Conservation (phyloP, 2,113 vertebrate genomes). For the Malurus melanocephalus region DNA sequence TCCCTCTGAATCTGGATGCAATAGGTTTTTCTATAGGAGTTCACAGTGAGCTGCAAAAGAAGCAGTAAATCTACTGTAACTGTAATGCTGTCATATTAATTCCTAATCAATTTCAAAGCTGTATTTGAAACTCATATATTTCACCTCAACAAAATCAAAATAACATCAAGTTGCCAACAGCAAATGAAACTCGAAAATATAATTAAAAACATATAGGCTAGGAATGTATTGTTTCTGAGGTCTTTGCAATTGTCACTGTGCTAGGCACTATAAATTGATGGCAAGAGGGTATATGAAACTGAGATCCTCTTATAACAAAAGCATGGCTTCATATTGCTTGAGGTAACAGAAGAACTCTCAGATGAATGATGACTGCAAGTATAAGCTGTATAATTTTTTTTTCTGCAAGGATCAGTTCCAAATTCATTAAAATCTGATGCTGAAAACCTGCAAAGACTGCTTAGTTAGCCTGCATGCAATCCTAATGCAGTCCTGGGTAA, state of each 20-base stretch:
- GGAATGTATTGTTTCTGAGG: conserved; percentile 35
- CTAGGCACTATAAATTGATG: conserved; percentile 53
- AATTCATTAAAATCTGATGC: conserved; percentile 14
- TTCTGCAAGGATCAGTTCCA: conserved; percentile 4
- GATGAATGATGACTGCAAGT: conserved; percentile 43
- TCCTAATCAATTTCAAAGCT: conserved; percentile 49
- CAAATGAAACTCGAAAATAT: conserved; percentile 50
- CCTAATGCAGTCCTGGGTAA: neutral
- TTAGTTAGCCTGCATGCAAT: neutral
- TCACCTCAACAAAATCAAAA: conserved; percentile 46
- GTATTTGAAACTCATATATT: conserved; percentile 46
- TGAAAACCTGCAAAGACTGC: neutral
- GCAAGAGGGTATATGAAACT: conserved; percentile 54
- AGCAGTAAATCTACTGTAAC: conserved; percentile 19
- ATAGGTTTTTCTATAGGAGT: neutral
- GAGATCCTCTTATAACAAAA: conserved; percentile 57
- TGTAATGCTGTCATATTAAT: conserved; percentile 51
- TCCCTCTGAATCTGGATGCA: neutral
- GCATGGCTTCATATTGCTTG: conserved; percentile 34
- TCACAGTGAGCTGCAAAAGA: neutral
- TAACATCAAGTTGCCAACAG: conserved; percentile 39
- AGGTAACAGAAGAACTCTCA: conserved; percentile 49
- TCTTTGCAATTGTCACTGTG: conserved; percentile 42
- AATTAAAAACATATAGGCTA: conserved; percentile 45
- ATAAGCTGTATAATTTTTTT: neutral